Evolutionary conservation across 1,140 invertebrate genomes (phyloP), one percentile per base, ranked within the genome.

Genomic region (Drosophila pachea): DNA sequence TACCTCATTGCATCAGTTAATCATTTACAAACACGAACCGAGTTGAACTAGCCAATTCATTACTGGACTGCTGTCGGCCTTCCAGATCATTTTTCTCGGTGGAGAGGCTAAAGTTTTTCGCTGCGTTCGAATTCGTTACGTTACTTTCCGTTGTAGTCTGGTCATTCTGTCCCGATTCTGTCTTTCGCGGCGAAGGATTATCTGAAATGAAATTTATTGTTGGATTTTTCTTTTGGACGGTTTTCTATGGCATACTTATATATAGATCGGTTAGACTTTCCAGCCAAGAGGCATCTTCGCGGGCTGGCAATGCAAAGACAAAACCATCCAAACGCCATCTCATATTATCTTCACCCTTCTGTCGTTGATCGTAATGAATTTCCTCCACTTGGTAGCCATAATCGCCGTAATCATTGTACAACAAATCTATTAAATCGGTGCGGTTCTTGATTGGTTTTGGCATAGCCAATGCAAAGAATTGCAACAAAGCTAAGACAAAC

Each of bases 261-360:
- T 84, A 76, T 14, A 74, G 63, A 14, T 74, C 70, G 5, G 56
- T 67, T 9, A 86, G 36, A 6, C 59, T 7, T 47, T 86, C 69
- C 32, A 76, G 12, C 60, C 55, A 86, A 35, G 66, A 64, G 1
- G 38, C 33, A 53, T 76, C 73, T 49, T 74, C 74, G 14, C 45
- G 36, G 40, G 65, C 42, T n/a, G 78, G 68, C 50, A 73, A 16
- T 12, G 68, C 86, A 42, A 89, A 78, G 35, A 87, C 64, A 9
- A 89, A 73, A 4, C 88, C 88, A 72, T 88, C 83, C 8, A 89
- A 61, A 7, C 60, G 74, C 12, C 89, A 43, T 47, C 83, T 77
- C 7, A 79, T 53, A 61, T 89, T 89, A 35, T 89, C 83, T 0
- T 68, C 48, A 2, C 88, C 88, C 58, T 89, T 88, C 47, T 89